Percentiles rank a stretch among this genome's conserved stretches.
Evolutionary conservation across 2,888 invertebrate genomes (phyloP).

Genomic region (Pemphredon lugubris): DNA sequence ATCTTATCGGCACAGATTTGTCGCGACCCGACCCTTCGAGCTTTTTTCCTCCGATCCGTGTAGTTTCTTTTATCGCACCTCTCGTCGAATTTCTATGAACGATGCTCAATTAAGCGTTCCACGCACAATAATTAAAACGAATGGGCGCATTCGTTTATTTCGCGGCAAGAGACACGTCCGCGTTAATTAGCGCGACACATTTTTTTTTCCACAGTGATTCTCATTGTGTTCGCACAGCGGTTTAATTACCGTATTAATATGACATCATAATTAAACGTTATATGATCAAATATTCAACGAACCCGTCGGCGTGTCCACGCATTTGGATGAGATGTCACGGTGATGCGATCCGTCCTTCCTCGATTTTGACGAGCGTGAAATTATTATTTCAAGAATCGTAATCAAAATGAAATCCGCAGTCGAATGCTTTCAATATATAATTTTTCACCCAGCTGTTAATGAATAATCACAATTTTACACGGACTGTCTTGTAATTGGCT

Average conservation of each 20-base stretch:
- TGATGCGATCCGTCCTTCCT: too few species aligned
- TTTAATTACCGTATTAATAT: conserved; percentile 50
- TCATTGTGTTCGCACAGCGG: background rate
- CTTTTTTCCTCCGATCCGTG: background rate
- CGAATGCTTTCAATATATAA: too few species aligned
- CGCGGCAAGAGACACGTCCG: conserved; percentile 9
- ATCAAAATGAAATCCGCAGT: too few species aligned
- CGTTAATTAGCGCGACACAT: conserved; percentile 45
- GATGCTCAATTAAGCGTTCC: conserved; percentile 29
- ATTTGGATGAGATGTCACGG: too few species aligned
- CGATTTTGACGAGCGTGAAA: too few species aligned
- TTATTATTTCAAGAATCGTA: too few species aligned
- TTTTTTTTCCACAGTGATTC: conserved; percentile 14
- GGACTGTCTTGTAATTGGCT: too few species aligned
- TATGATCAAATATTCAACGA: background rate
- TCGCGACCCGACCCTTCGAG: conserved; percentile 18
- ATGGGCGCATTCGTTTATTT: conserved; percentile 6
- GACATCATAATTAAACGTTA: conserved; percentile 44
- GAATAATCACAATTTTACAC: too few species aligned
- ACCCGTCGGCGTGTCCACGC: too few species aligned
- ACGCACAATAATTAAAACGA: conserved; percentile 23
- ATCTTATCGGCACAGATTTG: conserved; percentile 51
- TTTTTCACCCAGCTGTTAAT: too few species aligned
- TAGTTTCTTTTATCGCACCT: background rate
- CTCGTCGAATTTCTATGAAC: conserved; percentile 42